Evolutionary conservation across 2,888 invertebrate genomes (phyloP), one percentile per base, ranked within the genome.

Genomic region (Trissolcus brochymenae): DNA sequence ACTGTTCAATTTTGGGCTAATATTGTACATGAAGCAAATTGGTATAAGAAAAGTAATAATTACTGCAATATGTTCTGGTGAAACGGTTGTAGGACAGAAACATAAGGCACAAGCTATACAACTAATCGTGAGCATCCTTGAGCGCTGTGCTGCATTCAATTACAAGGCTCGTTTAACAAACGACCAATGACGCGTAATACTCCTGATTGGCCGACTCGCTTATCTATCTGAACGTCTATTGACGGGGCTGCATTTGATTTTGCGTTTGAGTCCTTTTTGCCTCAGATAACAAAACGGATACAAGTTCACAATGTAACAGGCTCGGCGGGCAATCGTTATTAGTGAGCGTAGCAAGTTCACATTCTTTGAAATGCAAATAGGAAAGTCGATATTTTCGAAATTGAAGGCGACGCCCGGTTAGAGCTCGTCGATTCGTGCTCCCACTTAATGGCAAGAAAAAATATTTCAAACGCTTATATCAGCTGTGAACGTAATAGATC

Each of bases 71-170:
- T 25, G 49, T 49, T 60, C 64, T 65, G 13, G 57, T 50, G 72
- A 46, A 66, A 71, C 66, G 59, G 60, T 60, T 57, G 80, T 80
- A 81, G 79, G 81, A 81, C 79, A 79, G 65, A 41, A 70, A 73
- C 62, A 53, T 79, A 80, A 81, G 80, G 80, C 80, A 79, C 79
- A 71, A 80, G 80, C 81, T 72, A 78, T 80, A 51, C 80, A 81
- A 79, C 81, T 84, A 82, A 83, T 84, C 81, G 79, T 74, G 79
- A 81, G 76, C 80, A 74, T 79, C 75, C 75, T 81, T 81, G 80
- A 82, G 82, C 80, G 74, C 74, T 29, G 60, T 55, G 76, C 80
- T 81, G 76, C 77, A 79, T 77, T 79, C 77, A 77, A 79, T 78
- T 76, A 70, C 78, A 77, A 79, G 78, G 77, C 73, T 78, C 78